Evolutionary conservation across 2,888 invertebrate genomes (phyloP).

Genomic region (Spodoptera picta): DNA sequence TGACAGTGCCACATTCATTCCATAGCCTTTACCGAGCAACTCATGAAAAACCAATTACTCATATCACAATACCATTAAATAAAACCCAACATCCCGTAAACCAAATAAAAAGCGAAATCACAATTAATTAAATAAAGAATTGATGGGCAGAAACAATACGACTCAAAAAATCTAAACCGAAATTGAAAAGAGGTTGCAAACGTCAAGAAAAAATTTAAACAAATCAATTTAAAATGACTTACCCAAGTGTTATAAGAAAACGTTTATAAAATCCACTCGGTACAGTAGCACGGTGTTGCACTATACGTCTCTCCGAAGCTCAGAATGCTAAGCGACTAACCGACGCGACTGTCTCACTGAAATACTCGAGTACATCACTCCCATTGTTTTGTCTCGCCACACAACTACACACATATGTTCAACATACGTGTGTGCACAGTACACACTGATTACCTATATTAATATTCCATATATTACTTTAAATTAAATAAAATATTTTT

Average conservation of each 20-base stretch:
- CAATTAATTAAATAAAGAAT: too few species aligned
- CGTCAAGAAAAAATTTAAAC: background rate
- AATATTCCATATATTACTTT: too few species aligned
- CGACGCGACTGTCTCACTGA: conserved; percentile 22
- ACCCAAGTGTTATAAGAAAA: conserved; percentile 41
- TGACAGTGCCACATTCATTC: too few species aligned
- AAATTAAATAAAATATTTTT: too few species aligned
- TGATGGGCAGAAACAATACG: background rate
- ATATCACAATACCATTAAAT: too few species aligned
- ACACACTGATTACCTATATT: too few species aligned
- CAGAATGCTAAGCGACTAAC: conserved; percentile 41
- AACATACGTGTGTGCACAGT: conserved; percentile 14
- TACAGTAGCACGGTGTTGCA: conserved; percentile 30
- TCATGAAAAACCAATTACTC: too few species aligned
- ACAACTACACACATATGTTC: conserved; percentile 9
- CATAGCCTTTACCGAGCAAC: too few species aligned
- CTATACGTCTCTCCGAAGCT: conserved; percentile 36
- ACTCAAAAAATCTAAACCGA: background rate
- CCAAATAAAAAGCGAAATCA: too few species aligned
- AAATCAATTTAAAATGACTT: conserved; percentile 27
- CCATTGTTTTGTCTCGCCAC: conserved; percentile 38
- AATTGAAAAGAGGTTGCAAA: background rate
- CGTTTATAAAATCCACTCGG: conserved; percentile 45
- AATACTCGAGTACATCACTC: conserved; percentile 26
- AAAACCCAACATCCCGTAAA: too few species aligned